A percentile compares a stretch with the other conserved stretches of the same genome.
phyloP scores from a whole-genome alignment of 2,888 invertebrate genomes.

The Lithophane ornitopus region DNA sequence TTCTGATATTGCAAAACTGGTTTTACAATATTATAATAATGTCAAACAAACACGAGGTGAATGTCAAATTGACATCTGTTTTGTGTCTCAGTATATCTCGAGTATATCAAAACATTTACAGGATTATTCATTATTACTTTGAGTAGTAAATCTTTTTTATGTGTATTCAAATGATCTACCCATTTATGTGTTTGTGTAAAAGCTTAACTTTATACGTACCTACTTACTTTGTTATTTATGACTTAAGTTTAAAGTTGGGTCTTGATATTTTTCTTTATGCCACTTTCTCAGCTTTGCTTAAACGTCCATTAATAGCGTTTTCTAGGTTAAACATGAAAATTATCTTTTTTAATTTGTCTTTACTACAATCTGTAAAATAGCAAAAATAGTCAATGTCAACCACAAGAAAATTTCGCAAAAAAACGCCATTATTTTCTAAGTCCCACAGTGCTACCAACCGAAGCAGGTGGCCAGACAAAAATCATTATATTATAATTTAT shows the following conservation, averaged over 20 bases:
- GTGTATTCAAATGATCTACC: conserved; percentile 31
- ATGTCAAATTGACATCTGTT: conserved; percentile 16
- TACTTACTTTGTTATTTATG: conserved; percentile 26
- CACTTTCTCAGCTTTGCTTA: neutral
- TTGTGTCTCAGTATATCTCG: neutral
- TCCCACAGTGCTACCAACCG: conserved; percentile 1
- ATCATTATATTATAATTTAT: conserved; percentile 64
- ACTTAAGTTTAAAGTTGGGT: conserved; percentile 6
- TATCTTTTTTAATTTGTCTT: neutral
- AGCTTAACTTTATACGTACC: conserved; percentile 11
- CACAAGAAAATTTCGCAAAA: neutral
- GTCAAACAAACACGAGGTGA: neutral
- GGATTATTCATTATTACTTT: conserved; percentile 14
- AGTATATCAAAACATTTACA: neutral
- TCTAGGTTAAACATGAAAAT: neutral
- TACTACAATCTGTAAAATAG: neutral
- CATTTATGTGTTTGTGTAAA: conserved; percentile 16
- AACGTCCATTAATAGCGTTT: neutral
- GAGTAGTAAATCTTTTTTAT: conserved; percentile 18
- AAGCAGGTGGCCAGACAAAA: conserved; percentile 24
- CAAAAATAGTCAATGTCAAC: too few relatives aligned
- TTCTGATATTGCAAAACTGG: neutral
- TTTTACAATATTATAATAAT: conserved; percentile 5
- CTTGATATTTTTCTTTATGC: neutral
- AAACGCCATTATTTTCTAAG: neutral